Evolutionary conservation across 2,113 vertebrate species (phyloP).

Genomic region (Arizona elegans): DNA sequence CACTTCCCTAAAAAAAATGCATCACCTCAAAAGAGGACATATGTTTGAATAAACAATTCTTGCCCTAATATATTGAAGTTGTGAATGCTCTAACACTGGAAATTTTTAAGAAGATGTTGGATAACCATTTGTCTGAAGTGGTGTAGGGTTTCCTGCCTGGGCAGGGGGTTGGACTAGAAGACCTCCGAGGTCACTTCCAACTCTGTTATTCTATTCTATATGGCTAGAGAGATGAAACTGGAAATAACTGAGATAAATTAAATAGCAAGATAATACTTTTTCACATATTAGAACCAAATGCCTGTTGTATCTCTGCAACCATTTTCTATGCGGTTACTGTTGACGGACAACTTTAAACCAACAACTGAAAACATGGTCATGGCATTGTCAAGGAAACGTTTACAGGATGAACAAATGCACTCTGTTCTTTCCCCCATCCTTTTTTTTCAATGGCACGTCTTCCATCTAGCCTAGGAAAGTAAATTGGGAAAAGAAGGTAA

Average conservation of each 20-base stretch:
- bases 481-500: background rate
- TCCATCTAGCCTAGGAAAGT: background rate
- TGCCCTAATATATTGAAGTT: no score
- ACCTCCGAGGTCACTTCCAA: no score
- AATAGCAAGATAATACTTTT: background rate
- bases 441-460: background rate
- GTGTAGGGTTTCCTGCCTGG: no score
- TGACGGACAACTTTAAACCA: background rate
- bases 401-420: no score
- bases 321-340: background rate
- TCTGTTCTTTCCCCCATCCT: background rate
- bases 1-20: background rate
- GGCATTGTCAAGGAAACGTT: background rate
- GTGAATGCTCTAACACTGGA: no score
- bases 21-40: background rate
- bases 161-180: no score
- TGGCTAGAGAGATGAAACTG: background rate
- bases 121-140: no score
- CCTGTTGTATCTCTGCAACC: background rate
- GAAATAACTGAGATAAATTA: background rate
- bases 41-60: background rate
- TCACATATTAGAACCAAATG: background rate
- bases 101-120: no score
- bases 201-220: no score
- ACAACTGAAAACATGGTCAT: background rate